Evolutionary conservation across 2,113 vertebrate species (phyloP), one percentile per base, ranked within the genome.

Genomic region (Mustelus asterias): DNA sequence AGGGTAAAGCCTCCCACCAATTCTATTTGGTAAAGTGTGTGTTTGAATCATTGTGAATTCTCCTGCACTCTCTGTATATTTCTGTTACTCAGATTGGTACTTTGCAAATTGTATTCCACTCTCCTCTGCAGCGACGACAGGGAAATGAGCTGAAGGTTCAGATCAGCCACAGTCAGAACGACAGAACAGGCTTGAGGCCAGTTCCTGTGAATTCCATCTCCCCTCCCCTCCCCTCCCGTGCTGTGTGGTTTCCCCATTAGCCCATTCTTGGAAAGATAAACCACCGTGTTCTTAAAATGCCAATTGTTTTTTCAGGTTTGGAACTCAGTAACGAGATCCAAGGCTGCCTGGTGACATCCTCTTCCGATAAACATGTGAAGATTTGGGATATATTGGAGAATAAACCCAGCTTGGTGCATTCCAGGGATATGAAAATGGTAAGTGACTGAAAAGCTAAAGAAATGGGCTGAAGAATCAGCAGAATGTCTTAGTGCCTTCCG

Each of bases 371-470:
- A 96, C 98, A 98, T 0, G 98, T 99, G 90, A 99, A 99, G 97
- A 98, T 99, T 24, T 99, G 99, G 99, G 99, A 99, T 97, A 98
- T 99, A 94, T 95, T 99, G 41, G 98, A 98, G 95, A 98, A 99
- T 96, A 99, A 98, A 97, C 99, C 99, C 58, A 99, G 97, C 96
- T 97, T 99, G 89, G 96, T 99, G 95, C 99, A 99, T 96, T 98
- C 99, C 33, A 97, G 98, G 95, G 98, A 99, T 96, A 99, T 99
- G 99, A 99, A 99, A 97, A 99, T 99, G 99, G 99, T 99, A 97
- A 96, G 96, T 85, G 20, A 72, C 41, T 29, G 94, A 29, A 54
- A 95, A 22, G 67, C 63, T 24, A n/a, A 69, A 86, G 41, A 58
- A 54, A 60, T 90, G 8, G n/a, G 5, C 37, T 83, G 80, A 83